Conservation (phyloP, 2,888 invertebrate genomes). For the Hypena proboscidalis region DNA sequence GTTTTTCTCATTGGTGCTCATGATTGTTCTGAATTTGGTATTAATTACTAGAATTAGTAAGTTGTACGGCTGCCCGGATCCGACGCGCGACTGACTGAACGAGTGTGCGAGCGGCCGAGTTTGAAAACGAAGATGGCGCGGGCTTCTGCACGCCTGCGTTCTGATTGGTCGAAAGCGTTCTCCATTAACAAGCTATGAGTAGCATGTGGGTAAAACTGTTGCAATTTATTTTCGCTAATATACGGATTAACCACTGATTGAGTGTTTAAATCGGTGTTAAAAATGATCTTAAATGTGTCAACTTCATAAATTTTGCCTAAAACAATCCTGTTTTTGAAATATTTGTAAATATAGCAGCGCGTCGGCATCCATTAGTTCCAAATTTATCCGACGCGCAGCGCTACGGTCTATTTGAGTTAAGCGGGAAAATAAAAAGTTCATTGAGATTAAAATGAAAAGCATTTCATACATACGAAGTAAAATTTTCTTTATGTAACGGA, state of each 20-base stretch:
- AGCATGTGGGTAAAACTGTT: constrained; percentile 68
- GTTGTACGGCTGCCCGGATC: constrained; percentile 85
- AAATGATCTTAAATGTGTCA: constrained; percentile 33
- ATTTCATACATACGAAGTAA: constrained; percentile 1
- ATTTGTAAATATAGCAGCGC: constrained; percentile 47
- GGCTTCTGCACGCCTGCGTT: constrained; percentile 71
- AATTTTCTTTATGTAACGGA: constrained; percentile 15
- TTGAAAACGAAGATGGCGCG: constrained; percentile 95
- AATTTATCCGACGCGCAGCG: constrained; percentile 55
- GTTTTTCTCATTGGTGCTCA: constrained; percentile 90
- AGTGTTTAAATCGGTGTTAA: constrained; percentile 49
- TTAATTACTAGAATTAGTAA: constrained; percentile 70
- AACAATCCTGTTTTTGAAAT: constrained; percentile 24
- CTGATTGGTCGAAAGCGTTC: constrained; percentile 69
- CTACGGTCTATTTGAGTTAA: constrained; percentile 41
- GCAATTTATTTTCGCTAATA: constrained; percentile 42
- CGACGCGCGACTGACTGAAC: constrained; percentile 88
- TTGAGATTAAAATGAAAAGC: constrained; percentile 5
- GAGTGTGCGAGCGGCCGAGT: constrained; percentile 86
- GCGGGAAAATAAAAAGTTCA: constrained; percentile 68
- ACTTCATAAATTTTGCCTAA: constrained; percentile 4
- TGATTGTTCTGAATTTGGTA: constrained; percentile 79
- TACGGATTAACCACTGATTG: constrained; percentile 10
- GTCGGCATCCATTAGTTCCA: constrained; percentile 56
- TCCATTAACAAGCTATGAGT: constrained; percentile 71